Evolutionary conservation across 2,888 invertebrate species (phyloP), one percentile per base, ranked within the genome.

Genomic region (Tetramorium bicarinatum): DNA sequence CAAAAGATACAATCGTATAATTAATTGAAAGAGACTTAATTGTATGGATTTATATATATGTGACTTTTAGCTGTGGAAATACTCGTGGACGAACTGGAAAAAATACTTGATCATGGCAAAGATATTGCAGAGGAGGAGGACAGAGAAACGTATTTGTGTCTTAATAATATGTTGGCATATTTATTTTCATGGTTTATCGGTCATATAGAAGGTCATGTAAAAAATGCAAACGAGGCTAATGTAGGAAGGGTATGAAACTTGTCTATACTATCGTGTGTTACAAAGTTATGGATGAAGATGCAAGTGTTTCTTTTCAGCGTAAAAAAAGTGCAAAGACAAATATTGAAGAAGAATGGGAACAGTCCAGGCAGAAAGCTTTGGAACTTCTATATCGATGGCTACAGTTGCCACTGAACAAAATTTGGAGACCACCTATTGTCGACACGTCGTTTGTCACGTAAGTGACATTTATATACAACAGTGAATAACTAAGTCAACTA

Each of bases 371-470:
- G 84, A 96, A 96, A 74, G 97, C 97, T 49, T 95, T 98, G 13
- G 95, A 97, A 7, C 95, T 96, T 21, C 92, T 98, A 13, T 96
- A 97, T 88, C 96, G 97, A 91, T 94, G 98, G 75, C 93, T 98
- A 21, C 97, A 97, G 88, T 95, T 97, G 85, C 97, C 97, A 3
- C 93, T 98, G 21, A 96, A 97, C 64, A 96, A 96, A 83, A 95
- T 98, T 0, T 98, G 98, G 98, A 96, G 96, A 90, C 98, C 98
- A 8, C 98, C 98, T 0, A 95, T 98, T 59, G 97, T 97, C 49
- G 98, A 98, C 92, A 97, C 98, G 93, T 96, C 97, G 90, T 98
- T 98, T 96, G 96, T 98, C 64, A 96, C 96, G 98, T 98, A 95
- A 96, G 96, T 95, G 4, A 1, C 4, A 34, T 34, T 34, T 34